Base-by-base conservation (phyloP, 2,797 vertebrate species). In the Valencia hispanica region DNA sequence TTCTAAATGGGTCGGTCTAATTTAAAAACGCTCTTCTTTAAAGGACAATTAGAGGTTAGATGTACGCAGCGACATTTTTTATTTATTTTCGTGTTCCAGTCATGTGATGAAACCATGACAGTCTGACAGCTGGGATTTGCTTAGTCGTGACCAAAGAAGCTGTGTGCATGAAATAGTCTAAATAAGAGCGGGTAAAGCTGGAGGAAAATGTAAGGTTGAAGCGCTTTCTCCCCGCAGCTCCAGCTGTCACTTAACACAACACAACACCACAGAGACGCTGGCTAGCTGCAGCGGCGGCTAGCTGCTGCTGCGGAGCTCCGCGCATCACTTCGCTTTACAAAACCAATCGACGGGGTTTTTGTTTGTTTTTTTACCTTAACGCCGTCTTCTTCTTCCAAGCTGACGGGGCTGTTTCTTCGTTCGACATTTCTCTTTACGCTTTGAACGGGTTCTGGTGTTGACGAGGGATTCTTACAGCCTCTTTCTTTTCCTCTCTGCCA, bases 291-390 rank as follows among this genome's bases (percentile, higher is more conserved):
- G 61, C 57, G 6, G 88, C 81, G 6, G 88, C 81, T 90, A 91
- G 81, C 84, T 6, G 0, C 18, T n/a, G n/a, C n/a, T n/a, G 18
- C 30, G 34, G 1, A 61, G 25, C 61, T 36, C 32, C 47, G 4
- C n/a, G 22, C 22, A 2, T 69, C 53, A 48, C 14, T 74, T 51
- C 53, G 55, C 12, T 74, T 59, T 6, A 32, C 43, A 68, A 51
- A 65, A 22, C 74, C 6, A 34, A 34, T 1, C 34, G 25, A 30
- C 0, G 4, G 14, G 14, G 4, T 7, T 0, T 69, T 61, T 11
- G 50, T 84, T 74, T 5, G 27, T 30, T 1, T 36, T 61, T 22
- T 71, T 87, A 94, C 93, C 92, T 88, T 63, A 94, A 77, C 41
- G 75, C 4, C 1, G 59, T 77, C 50, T 70, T 81, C 77, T 55